Conservation (phyloP, 2,113 vertebrate species). For the Hydrolagus affinis region DNA sequence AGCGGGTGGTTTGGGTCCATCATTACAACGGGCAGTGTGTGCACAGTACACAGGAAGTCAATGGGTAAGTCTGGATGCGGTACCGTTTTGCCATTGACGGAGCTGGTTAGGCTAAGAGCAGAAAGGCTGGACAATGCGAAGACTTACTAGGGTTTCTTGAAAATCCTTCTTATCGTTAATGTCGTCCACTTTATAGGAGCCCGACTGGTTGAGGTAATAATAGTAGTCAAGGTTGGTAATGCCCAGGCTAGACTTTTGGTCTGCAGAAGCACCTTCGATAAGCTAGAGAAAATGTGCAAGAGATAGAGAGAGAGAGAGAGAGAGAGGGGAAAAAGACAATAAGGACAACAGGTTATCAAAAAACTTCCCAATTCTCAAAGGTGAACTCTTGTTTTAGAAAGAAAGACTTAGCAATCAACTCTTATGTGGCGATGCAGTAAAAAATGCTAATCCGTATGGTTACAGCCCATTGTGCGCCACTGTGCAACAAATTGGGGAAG, state of each 20-base stretch:
- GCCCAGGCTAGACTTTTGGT: constrained; percentile 81
- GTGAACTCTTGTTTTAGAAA: background rate
- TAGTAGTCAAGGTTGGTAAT: constrained; percentile 94
- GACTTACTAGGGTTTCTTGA: constrained; percentile 79
- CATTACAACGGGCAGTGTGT: too few relatives aligned
- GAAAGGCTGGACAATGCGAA: background rate
- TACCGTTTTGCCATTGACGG: too few relatives aligned
- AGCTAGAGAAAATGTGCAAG: constrained; percentile 59
- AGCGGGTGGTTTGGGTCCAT: too few relatives aligned
- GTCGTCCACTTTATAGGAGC: constrained; percentile 95
- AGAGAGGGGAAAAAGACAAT: too few relatives aligned
- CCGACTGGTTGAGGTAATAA: constrained; percentile 87
- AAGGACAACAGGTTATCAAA: background rate
- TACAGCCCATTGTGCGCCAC: background rate
- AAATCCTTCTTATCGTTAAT: constrained; percentile 88
- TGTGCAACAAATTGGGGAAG: background rate
- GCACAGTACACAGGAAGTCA: background rate
- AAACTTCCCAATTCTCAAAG: background rate
- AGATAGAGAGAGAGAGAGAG: background rate
- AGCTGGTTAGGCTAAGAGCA: background rate
- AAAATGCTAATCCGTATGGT: background rate
- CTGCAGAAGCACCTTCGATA: constrained; percentile 80
- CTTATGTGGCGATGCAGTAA: too few relatives aligned
- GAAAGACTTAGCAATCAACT: background rate
- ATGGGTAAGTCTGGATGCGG: too few relatives aligned